These are phyloP conservation scores for Pseudochirops corinnae DNA, from an alignment of 2,797 vertebrate species.

Conservation along the genomic window DNA sequence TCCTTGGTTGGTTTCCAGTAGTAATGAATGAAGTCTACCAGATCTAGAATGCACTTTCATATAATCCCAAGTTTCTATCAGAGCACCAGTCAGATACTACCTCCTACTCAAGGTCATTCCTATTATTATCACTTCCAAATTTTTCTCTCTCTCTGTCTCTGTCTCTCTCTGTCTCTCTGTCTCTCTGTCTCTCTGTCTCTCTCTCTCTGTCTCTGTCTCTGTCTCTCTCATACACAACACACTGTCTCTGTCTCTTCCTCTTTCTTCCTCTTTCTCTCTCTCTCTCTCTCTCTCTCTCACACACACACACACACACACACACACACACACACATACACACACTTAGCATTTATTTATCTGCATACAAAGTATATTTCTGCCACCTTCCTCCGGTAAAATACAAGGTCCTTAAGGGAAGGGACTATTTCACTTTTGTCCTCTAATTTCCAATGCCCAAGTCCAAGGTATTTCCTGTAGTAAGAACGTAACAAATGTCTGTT, in stretches of 20 bases:
- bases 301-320: no score
- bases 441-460: neutral
- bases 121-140: neutral
- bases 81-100: neutral
- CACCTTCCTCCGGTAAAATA: neutral
- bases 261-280: neutral
- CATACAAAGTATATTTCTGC: neutral
- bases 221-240: no score
- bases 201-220: no score
- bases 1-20: constrained; percentile 27
- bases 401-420: neutral
- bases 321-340: no score
- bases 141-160: neutral
- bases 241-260: no score
- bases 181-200: no score
- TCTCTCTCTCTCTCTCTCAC: neutral
- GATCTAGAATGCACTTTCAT: neutral
- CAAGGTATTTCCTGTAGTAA: neutral
- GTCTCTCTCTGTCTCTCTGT: no score
- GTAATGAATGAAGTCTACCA: constrained; percentile 21
- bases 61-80: neutral
- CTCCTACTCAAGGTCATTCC: neutral
- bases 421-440: neutral
- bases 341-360: neutral
- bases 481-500: neutral